These are phyloP conservation scores for Emydoidea blandingii DNA, from an alignment of 2,797 vertebrate species.

Conservation along the genomic window DNA sequence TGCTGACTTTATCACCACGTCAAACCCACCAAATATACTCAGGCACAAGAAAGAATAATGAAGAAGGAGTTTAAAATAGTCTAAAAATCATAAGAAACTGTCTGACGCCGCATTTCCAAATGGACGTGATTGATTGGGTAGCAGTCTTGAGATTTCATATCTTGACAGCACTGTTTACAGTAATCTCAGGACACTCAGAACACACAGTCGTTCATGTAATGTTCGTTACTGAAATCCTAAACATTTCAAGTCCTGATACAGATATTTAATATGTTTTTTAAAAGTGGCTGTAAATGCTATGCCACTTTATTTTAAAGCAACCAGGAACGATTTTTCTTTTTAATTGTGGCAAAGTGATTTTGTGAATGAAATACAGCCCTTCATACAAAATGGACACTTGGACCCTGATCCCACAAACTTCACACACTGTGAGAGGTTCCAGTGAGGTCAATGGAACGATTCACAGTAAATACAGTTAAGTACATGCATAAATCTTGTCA, in stretches of 20 bases:
- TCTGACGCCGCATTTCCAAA: slow-evolving; percentile 18
- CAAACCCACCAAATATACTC: background rate
- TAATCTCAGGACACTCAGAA: slow-evolving; percentile 23
- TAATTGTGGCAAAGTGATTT: background rate
- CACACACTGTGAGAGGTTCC: background rate
- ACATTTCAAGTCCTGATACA: background rate
- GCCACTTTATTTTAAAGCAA: background rate
- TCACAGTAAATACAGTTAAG: background rate
- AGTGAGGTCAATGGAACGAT: background rate
- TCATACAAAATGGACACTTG: background rate
- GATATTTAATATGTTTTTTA: slow-evolving; percentile 3
- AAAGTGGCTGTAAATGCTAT: background rate
- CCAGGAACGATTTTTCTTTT: background rate
- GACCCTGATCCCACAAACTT: background rate
- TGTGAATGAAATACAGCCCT: background rate
- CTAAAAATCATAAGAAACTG: slow-evolving; percentile 28
- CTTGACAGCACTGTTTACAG: slow-evolving; percentile 30
- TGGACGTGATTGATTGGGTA: slow-evolving; percentile 41
- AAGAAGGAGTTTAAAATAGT: slow-evolving; percentile 27
- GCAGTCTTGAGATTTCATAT: background rate
- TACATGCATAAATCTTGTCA: background rate
- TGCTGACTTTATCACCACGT: background rate
- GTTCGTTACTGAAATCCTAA: background rate
- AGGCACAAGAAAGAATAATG: background rate
- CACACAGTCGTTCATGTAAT: background rate